Percentiles rank a stretch among this genome's conserved stretches.
phyloP scores from a whole-genome alignment of 2,113 vertebrate species.

The Seriola dumerili region DNA sequence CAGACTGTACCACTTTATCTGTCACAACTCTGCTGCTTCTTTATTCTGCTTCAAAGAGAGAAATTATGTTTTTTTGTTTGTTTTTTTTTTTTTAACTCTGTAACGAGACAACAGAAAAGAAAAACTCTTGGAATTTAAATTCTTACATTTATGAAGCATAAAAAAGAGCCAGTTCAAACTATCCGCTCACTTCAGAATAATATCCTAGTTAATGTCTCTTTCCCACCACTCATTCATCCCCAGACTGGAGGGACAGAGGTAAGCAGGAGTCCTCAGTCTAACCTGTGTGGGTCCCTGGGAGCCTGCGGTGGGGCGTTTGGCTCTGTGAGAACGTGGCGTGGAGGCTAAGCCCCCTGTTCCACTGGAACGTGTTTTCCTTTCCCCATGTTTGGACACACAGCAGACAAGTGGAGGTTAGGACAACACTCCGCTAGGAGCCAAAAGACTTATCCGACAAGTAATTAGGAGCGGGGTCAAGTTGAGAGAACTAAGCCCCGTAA shows the following conservation, averaged over 20 bases:
- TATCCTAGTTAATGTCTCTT: not conserved
- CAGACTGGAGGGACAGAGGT: constrained; percentile 11
- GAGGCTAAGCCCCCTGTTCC: constrained; percentile 75
- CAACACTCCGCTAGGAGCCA: constrained; percentile 82
- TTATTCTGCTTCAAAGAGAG: constrained; percentile 13
- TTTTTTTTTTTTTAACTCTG: not conserved
- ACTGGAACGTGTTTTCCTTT: constrained; percentile 81
- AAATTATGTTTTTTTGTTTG: not conserved
- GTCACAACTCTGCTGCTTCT: not conserved
- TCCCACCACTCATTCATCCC: constrained; percentile 8
- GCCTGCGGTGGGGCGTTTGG: constrained; percentile 56
- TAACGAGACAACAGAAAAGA: not conserved
- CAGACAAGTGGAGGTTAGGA: constrained; percentile 85
- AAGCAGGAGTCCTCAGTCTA: constrained; percentile 26
- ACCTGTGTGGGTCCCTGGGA: constrained; percentile 55
- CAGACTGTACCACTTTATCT: not conserved
- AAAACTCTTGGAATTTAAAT: not conserved
- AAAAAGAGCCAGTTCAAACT: not conserved
- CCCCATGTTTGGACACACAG: constrained; percentile 83
- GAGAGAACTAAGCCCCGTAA: constrained; percentile 83
- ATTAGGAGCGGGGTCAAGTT: constrained; percentile 85
- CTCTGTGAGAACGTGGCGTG: constrained; percentile 74
- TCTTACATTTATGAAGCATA: not conserved
- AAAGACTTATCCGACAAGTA: constrained; percentile 84
- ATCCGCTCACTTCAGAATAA: constrained; percentile 2